Evolutionary conservation across 2,797 vertebrate species (phyloP).

Genomic region (Pseudochirops corinnae): DNA sequence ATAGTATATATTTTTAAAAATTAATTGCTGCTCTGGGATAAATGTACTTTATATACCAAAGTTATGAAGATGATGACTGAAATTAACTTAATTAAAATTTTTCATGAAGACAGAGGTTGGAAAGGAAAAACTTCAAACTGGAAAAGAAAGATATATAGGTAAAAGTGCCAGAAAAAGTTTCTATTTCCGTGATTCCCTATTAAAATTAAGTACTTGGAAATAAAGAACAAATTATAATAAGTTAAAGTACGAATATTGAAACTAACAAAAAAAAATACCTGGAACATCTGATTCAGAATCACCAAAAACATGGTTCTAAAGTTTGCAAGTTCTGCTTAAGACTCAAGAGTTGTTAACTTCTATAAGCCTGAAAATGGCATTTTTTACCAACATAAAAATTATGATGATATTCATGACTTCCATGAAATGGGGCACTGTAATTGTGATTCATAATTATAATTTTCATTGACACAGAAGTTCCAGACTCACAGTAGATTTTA

Average conservation of each 20-base stretch:
- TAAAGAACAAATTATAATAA: conserved; percentile 23
- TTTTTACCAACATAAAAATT: conserved; percentile 62
- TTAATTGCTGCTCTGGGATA: conserved; percentile 26
- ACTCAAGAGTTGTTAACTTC: conserved; percentile 55
- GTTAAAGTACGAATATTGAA: conserved; percentile 38
- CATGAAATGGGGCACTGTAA: conserved; percentile 33
- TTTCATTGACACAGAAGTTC: conserved; percentile 64
- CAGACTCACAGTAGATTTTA: conserved; percentile 48
- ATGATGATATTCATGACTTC: conserved; percentile 65
- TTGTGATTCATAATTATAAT: conserved; percentile 64
- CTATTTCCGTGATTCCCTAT: conserved; percentile 11
- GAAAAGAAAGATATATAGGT: conserved; percentile 41
- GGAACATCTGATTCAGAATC: conserved; percentile 38
- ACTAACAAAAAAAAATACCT: background rate
- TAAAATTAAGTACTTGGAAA: conserved; percentile 34
- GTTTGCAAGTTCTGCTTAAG: conserved; percentile 52
- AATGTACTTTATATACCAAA: conserved; percentile 13
- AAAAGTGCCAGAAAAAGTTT: conserved; percentile 32
- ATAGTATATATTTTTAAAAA: background rate
- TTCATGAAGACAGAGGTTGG: conserved; percentile 18
- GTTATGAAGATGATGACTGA: conserved; percentile 22
- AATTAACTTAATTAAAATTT: conserved; percentile 55
- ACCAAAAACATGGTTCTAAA: conserved; percentile 47
- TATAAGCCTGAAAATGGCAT: conserved; percentile 51
- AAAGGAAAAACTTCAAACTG: background rate